These are phyloP conservation scores for Tenualosa thibaudeaui DNA, from an alignment of 2,797 vertebrate genomes.

Conservation along the genomic window DNA sequence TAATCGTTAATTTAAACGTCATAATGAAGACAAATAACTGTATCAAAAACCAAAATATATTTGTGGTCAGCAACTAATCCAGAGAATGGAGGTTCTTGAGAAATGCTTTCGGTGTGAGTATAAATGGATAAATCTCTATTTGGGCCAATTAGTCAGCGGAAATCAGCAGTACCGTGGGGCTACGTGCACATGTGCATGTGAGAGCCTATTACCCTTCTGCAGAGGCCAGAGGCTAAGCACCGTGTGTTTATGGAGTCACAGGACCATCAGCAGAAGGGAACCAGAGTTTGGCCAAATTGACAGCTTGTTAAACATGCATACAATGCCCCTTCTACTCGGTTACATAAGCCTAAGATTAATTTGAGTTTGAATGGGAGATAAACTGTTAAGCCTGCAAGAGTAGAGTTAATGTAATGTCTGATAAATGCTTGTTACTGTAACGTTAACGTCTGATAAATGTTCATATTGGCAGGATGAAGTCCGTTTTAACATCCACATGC, in stretches of 20 bases:
- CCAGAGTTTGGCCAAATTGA: not conserved
- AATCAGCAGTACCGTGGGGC: not conserved
- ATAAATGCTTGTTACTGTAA: not conserved
- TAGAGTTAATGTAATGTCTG: not conserved
- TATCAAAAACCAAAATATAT: slow-evolving; percentile 6
- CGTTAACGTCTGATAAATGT: not conserved
- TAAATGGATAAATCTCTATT: not conserved
- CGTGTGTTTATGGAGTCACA: not conserved
- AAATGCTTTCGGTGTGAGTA: not conserved
- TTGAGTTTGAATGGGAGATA: too few species aligned
- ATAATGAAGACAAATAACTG: slow-evolving; percentile 4
- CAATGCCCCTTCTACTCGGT: too few species aligned
- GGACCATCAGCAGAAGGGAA: not conserved
- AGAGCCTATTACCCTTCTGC: not conserved
- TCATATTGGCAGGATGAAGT: not conserved
- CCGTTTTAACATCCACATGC: not conserved
- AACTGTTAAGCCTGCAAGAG: too few species aligned
- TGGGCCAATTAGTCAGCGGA: not conserved
- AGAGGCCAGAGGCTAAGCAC: not conserved
- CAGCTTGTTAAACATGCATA: too few species aligned
- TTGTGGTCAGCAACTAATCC: not conserved
- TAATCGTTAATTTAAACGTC: not conserved
- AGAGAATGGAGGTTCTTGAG: not conserved
- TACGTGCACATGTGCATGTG: not conserved
- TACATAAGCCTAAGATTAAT: too few species aligned